A percentile compares a stretch with the other conserved stretches of the same genome.
These are phyloP conservation scores for Strigamia transsilvanica DNA, from an alignment of 2,888 invertebrate species.

Conservation along the genomic window DNA sequence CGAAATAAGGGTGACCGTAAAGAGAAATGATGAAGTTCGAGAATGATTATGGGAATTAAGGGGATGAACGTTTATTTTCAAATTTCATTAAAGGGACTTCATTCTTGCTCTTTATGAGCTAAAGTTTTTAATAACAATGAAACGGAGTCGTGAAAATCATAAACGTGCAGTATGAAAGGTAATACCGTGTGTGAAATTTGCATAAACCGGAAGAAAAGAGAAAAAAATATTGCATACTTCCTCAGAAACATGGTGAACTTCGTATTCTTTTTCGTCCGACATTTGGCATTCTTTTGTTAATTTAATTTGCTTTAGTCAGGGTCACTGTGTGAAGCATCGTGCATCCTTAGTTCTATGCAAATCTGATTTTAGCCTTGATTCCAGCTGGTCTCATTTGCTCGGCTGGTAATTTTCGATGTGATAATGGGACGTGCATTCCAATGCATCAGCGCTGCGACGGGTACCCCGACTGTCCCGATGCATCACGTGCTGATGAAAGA, in stretches of 20 bases:
- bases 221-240: too few species aligned
- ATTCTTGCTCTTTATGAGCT: too few species aligned
- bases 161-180: too few species aligned
- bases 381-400: slow-evolving; percentile 46
- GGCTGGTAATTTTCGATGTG: slow-evolving; percentile 61
- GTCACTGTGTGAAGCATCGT: not conserved
- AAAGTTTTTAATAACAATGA: too few species aligned
- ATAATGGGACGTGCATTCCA: slow-evolving; percentile 64
- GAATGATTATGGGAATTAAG: not conserved
- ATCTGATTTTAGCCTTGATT: slow-evolving; percentile 46
- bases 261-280: not conserved
- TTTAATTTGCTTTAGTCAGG: not conserved
- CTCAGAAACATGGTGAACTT: not conserved
- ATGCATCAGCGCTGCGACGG: slow-evolving; percentile 61
- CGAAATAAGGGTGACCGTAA: not conserved
- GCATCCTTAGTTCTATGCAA: slow-evolving; percentile 58
- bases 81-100: not conserved
- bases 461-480: slow-evolving; percentile 62
- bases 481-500: slow-evolving; percentile 62
- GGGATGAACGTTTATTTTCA: not conserved
- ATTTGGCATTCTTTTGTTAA: slow-evolving; percentile 13
- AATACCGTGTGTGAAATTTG: too few species aligned
- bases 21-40: not conserved
- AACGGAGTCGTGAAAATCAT: too few species aligned
- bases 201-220: too few species aligned